Evolutionary conservation across 92 coral and sea anemone species (phyloP), one percentile per base, ranked within the genome.

Genomic region (Porites rus): DNA sequence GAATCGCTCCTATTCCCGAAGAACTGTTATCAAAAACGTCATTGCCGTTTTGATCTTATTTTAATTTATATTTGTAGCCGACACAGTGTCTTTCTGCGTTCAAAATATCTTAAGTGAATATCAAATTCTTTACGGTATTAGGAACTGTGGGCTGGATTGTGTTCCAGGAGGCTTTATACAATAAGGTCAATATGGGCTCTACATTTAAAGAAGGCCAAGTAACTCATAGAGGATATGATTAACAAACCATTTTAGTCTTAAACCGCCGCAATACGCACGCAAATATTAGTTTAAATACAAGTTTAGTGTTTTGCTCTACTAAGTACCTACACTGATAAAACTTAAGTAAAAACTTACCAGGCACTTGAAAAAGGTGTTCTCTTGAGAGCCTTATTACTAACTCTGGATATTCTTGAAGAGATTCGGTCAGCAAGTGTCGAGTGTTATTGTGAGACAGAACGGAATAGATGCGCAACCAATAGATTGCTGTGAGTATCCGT

Each of bases 41-140:
- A 14, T 25, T 38, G 5, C 56, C 22, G 11, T 69, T 56, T 59
- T 56, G 19, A 43, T 7, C n/a, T 20, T 20, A 18, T 18, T 56
- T 17, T 69, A 3, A 69, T 7, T 9, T 67, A 71, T 70, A 59
- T 59, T 71, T 81, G 86, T 50, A 13, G 59, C 28, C 69, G 65
- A 81, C 86, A 58, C 52, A 14, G 14, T 69, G 85, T 69, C 85
- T 69, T 69, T 17, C 3, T 25, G 58, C 21, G 19, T 8, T 50
- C 21, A 18, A 31, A 81, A 81, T 81, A 70, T 81, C 20, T 17
- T 10, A 81, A 17, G 66, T 70, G 75, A 79, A 79, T 79, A 79
- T 79, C 71, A 22, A 28, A 22, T 14, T 11, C 7, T 31, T 16
- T 62, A 4, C 22, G 17, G 53, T 31, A 71, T 38, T 71, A 14